Evolutionary conservation across 92 coral and sea anemone species (phyloP).

Genomic region (Phenganax subtilis): DNA sequence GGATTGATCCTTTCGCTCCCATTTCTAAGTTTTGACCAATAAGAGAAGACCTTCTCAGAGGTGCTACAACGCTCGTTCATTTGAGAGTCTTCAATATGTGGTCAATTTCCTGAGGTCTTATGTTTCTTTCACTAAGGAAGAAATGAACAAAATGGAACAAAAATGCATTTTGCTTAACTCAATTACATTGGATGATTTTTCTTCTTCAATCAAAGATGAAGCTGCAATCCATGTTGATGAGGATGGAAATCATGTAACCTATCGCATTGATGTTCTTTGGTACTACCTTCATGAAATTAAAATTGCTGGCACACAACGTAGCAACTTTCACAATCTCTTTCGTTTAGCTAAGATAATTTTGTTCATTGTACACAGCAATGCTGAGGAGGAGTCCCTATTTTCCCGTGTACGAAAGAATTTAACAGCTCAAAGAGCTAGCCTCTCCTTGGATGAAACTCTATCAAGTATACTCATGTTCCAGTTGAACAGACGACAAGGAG

Average conservation of each 20-base stretch:
- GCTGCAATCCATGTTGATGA: constrained; percentile 16
- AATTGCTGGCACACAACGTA: not conserved
- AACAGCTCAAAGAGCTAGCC: constrained; percentile 28
- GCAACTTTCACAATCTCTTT: constrained; percentile 19
- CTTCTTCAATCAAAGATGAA: not conserved
- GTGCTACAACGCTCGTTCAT: too few relatives aligned
- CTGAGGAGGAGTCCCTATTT: constrained; percentile 20
- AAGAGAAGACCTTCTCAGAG: too few relatives aligned
- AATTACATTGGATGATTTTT: constrained; percentile 14
- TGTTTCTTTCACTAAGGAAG: not conserved
- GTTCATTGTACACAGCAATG: constrained; percentile 27
- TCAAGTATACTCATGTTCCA: constrained; percentile 12
- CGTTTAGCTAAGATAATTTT: constrained; percentile 2
- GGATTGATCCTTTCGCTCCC: too few relatives aligned
- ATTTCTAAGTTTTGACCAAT: too few relatives aligned
- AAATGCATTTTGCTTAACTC: constrained; percentile 14
- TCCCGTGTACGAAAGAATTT: constrained; percentile 19
- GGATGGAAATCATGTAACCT: constrained; percentile 1
- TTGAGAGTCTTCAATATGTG: constrained; percentile 7
- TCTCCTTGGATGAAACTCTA: constrained; percentile 16
- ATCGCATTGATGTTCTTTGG: constrained; percentile 24
- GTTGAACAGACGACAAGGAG: constrained; percentile 23
- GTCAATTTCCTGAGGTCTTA: not conserved
- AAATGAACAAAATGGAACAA: constrained; percentile 15
- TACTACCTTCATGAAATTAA: not conserved